Evolutionary conservation across 2,888 invertebrate genomes (phyloP), one percentile per base, ranked within the genome.

Genomic region (Oxyteleia sp.): DNA sequence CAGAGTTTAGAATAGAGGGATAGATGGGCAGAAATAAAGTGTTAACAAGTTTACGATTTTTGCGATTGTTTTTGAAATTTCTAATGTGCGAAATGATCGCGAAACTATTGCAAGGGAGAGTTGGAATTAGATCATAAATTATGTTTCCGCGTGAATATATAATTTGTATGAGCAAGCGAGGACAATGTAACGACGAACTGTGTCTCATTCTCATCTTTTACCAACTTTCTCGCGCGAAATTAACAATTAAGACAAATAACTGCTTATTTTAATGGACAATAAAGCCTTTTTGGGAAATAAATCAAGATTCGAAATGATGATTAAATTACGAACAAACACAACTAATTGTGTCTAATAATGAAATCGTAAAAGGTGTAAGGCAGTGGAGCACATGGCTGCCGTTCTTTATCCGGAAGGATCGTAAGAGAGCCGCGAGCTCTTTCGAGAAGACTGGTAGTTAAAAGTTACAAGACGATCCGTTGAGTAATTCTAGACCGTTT

Each of bases 401-500:
- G 55, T 63, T 43, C 68, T 85, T 81, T 81, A 74, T 63, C 72
- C 53, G 38, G 18, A 26, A 69, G 43, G 57, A 78, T 81, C 75
- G 81, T 83, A 78, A 84, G 69, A 83, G 81, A 82, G 79, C 75
- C 82, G 82, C 79, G 83, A 85, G 82, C 76, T 84, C 80, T 82
- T 85, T 85, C 84, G 84, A 78, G 84, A 85, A 88, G 89, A 89
- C 90, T 90, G 91, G 92, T 91, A 91, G 91, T 92, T 91, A 91
- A 92, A 92, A 92, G 92, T 92, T 92, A 91, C 92, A 91, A 91
- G 92, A 92, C 89, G 90, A 92, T 92, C 89, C 90, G 92, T 92
- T 92, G 92, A 91, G 92, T 91, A 92, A 92, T 92, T 91, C 92
- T 88, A 91, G 90, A 91, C 90, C 90, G 91, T 92, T 92, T 91